Evolutionary conservation across 2,797 vertebrate genomes (phyloP).

Genomic region (Sphenodon punctatus): DNA sequence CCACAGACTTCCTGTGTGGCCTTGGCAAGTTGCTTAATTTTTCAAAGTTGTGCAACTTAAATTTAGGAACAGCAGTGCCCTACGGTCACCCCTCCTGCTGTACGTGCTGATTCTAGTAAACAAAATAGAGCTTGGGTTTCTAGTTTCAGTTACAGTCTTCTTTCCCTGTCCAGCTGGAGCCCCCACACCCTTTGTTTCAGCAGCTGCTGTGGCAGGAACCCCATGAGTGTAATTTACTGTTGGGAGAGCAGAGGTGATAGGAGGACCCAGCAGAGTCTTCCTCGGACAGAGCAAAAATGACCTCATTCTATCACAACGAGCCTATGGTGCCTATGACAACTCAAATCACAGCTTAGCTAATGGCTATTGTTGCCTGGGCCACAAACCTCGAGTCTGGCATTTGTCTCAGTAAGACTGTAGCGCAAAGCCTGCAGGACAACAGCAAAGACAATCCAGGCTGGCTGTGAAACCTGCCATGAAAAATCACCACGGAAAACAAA

Average conservation of each 20-base stretch:
- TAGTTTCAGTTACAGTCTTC: background rate
- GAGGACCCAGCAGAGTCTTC: background rate
- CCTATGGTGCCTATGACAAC: background rate
- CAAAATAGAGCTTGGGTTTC: too few relatives aligned
- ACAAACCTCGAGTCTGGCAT: background rate
- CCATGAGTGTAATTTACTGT: background rate
- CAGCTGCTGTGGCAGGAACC: background rate
- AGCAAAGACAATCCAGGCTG: background rate
- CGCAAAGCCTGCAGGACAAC: background rate
- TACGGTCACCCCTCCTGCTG: too few relatives aligned
- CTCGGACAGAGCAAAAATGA: background rate
- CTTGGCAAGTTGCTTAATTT: too few relatives aligned
- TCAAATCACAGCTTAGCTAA: background rate
- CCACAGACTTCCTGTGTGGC: too few relatives aligned
- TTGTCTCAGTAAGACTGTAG: background rate
- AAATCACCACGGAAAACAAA: background rate
- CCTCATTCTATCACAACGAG: background rate
- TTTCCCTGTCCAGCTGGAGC: background rate
- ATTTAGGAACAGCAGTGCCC: too few relatives aligned
- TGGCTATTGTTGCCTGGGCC: background rate
- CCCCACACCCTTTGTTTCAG: background rate
- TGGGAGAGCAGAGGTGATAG: background rate
- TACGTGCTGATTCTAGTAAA: too few relatives aligned
- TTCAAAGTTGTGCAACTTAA: too few relatives aligned
- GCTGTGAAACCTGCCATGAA: background rate